Conservation (phyloP, 2,113 vertebrate genomes). For the Eurystomus gularis region DNA sequence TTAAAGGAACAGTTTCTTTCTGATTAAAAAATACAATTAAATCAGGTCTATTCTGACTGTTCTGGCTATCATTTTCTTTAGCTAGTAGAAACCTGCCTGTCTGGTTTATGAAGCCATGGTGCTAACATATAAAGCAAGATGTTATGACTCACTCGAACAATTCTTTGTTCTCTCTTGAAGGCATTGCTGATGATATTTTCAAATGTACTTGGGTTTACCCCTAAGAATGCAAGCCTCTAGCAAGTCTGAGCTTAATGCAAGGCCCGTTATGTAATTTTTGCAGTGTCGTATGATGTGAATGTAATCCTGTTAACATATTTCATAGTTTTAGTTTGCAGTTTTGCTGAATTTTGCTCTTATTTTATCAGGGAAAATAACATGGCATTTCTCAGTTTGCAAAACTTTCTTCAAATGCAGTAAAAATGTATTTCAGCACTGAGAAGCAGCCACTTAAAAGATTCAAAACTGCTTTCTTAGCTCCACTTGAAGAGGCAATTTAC, state of each 20-base stretch:
- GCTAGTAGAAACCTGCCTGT: slow-evolving; percentile 73
- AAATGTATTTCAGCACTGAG: background rate
- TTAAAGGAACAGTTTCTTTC: background rate
- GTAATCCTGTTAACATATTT: background rate
- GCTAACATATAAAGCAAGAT: slow-evolving; percentile 58
- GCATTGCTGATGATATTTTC: slow-evolving; percentile 49
- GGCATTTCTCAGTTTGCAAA: background rate
- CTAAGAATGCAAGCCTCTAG: slow-evolving; percentile 30
- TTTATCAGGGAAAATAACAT: background rate
- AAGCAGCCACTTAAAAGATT: background rate
- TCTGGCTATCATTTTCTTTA: slow-evolving; percentile 59
- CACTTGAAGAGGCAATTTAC: background rate
- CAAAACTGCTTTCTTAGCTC: background rate
- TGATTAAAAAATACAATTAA: background rate
- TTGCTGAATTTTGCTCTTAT: background rate
- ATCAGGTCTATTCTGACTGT: background rate
- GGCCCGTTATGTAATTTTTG: slow-evolving; percentile 34
- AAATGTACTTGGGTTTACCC: slow-evolving; percentile 48
- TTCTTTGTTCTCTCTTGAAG: slow-evolving; percentile 76
- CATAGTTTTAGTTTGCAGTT: background rate
- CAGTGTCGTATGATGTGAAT: background rate
- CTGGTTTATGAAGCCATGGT: slow-evolving; percentile 62
- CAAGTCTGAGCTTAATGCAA: slow-evolving; percentile 43
- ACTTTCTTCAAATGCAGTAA: background rate
- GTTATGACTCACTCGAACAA: slow-evolving; percentile 69